A percentile compares a stretch with the other conserved stretches of the same genome.
Conservation (phyloP, 1,140 invertebrate genomes). For the Sitodiplosis mosellana region DNA sequence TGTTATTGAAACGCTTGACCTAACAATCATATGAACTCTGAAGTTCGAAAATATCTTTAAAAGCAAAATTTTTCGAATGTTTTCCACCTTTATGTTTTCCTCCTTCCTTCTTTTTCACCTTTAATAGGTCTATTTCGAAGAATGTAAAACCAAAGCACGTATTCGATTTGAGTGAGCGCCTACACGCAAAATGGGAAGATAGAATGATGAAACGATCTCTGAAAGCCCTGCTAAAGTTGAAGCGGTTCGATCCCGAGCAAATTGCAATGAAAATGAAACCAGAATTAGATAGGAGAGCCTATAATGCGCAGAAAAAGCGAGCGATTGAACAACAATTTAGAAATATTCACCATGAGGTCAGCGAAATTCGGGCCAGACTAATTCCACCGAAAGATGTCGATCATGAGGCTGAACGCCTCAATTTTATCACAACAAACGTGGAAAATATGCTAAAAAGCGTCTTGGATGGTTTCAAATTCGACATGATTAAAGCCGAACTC, state of each 20-base stretch:
- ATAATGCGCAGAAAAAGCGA: conserved; percentile 18
- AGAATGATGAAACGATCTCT: conserved; percentile 20
- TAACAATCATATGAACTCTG: too few relatives aligned
- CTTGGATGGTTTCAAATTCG: too few relatives aligned
- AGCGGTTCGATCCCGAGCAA: conserved; percentile 21
- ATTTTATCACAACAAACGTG: too few relatives aligned
- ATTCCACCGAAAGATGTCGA: conserved; percentile 15
- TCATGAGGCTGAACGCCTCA: conserved; percentile 4
- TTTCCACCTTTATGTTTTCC: background rate
- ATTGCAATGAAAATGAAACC: conserved; percentile 17
- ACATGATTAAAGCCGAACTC: too few relatives aligned
- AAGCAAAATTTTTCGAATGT: too few relatives aligned
- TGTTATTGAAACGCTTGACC: too few relatives aligned
- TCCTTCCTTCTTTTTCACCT: background rate
- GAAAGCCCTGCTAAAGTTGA: conserved; percentile 20
- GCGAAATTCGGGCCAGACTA: conserved; percentile 14
- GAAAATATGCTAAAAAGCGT: too few relatives aligned
- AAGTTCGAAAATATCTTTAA: too few relatives aligned
- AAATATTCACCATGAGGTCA: conserved; percentile 15
- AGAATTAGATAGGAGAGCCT: conserved; percentile 16
- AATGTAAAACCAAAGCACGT: background rate
- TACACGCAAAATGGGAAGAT: conserved; percentile 16
- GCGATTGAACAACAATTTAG: conserved; percentile 12
- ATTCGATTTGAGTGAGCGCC: conserved; percentile 2
- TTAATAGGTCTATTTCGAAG: too few relatives aligned